Evolutionary conservation across 1,140 invertebrate species (phyloP).

Genomic region (Druon quercuslanigerum): DNA sequence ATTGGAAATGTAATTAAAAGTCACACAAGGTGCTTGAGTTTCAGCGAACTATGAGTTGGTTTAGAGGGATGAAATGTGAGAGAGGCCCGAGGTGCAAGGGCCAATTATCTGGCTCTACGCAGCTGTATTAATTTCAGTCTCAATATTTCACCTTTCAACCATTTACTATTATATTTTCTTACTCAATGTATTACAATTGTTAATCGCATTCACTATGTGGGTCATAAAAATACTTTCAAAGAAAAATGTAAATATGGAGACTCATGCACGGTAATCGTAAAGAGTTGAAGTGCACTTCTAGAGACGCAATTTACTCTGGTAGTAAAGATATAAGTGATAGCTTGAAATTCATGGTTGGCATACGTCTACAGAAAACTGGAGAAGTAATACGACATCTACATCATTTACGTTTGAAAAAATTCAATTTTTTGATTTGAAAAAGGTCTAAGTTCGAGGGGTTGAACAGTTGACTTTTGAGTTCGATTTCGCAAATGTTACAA

Average conservation of each 20-base stretch:
- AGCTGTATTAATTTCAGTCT: conserved; percentile 11
- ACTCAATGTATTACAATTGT: neutral
- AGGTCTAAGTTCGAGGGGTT: no score
- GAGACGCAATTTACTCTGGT: neutral
- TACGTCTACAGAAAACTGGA: neutral
- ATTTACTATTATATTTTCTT: conserved; percentile 10
- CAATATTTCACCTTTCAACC: conserved; percentile 34
- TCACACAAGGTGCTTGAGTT: conserved; percentile 45
- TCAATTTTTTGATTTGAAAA: no score
- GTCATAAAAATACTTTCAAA: no score
- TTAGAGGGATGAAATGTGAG: conserved; percentile 35
- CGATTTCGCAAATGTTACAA: no score
- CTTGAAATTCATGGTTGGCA: neutral
- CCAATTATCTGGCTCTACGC: conserved; percentile 42
- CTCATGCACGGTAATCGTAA: neutral
- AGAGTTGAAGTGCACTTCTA: neutral
- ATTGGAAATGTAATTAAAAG: conserved; percentile 61
- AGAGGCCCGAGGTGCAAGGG: conserved; percentile 54
- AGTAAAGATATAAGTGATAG: conserved; percentile 14
- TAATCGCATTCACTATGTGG: neutral
- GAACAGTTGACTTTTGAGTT: no score
- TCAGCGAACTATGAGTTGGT: conserved; percentile 41
- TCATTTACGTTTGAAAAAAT: no score
- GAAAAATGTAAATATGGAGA: no score
- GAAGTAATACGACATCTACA: no score